A percentile compares a stretch with the other conserved stretches of the same genome.
These are phyloP conservation scores for Polyodon spathula DNA, from an alignment of 2,113 vertebrate genomes.

Conservation along the genomic window DNA sequence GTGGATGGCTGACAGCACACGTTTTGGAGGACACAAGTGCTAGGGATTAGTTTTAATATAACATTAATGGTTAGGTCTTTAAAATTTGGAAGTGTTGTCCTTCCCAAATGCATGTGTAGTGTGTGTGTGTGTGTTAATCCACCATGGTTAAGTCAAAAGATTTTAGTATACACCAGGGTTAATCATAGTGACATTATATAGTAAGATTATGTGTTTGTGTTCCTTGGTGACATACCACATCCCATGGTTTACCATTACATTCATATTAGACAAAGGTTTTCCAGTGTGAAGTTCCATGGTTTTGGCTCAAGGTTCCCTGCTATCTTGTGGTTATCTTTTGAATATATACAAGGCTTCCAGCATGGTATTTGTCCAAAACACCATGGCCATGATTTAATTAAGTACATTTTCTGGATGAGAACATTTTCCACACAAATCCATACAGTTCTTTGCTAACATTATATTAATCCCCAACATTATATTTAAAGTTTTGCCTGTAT, in stretches of 20 bases:
- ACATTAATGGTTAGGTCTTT: too few relatives aligned
- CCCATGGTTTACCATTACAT: constrained; percentile 6
- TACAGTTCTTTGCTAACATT: too few relatives aligned
- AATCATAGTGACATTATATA: neutral
- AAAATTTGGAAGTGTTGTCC: too few relatives aligned
- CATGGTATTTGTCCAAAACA: neutral
- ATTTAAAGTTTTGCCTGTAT: too few relatives aligned
- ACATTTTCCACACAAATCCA: too few relatives aligned
- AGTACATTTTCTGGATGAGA: too few relatives aligned
- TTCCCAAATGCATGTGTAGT: neutral
- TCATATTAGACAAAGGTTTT: constrained; percentile 2
- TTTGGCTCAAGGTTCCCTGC: neutral
- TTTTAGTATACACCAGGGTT: constrained; percentile 6
- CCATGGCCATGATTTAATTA: neutral
- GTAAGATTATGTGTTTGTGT: constrained; percentile 10
- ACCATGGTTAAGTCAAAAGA: neutral
- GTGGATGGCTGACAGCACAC: too few relatives aligned
- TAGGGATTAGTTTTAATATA: too few relatives aligned
- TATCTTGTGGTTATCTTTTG: constrained; percentile 2
- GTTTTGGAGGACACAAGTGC: too few relatives aligned
- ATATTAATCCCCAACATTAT: too few relatives aligned
- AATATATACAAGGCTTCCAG: neutral
- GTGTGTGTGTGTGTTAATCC: too few relatives aligned
- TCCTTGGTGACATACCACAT: constrained; percentile 3
- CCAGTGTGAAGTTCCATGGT: constrained; percentile 2